Evolutionary conservation across 2,888 invertebrate species (phyloP), one percentile per base, ranked within the genome.

Genomic region (Dryobotodes eremita): DNA sequence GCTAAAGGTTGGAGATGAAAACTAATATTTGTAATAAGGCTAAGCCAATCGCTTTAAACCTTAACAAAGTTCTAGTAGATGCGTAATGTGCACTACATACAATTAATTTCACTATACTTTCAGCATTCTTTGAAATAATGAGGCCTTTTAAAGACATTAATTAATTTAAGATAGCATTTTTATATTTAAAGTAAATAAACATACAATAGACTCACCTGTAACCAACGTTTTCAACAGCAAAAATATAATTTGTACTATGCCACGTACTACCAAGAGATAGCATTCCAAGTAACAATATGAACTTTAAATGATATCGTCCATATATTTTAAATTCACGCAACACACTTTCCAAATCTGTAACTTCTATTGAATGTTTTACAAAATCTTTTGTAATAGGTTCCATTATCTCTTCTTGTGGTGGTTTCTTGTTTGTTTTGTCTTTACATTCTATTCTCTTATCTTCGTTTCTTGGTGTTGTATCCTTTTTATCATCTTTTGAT

Each of bases 221-320:
- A 31, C 55, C 74, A 55, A 86, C 77, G n/a, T 84, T 84, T 74
- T 89, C 90, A 36, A 81, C 87, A 20, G 87, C 80, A 80, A 89
- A 89, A 65, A 89, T 75, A 65, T 87, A 89, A 79, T 90, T 88
- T 17, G 81, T 75, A 57, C 85, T 69, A 13, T 89, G 83, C 74
- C 82, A 83, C 17, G 68, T 65, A 68, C 79, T 85, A 11, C 75
- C 26, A 5, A 85, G 62, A 48, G 83, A 61, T 11, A 86, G 20
- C 17, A 89, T 62, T 57, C 84, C 82, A n/a, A 88, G 55, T 20
- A 89, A 73, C 0, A 81, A 13, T 57, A 89, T 79, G 13, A 82
- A 85, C 50, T 82, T 80, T 53, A 88, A n/a, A 74, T 89, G 90
- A 79, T 89, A 88, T 23, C 75, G 69, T 59, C 90, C 90, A 62